These are phyloP conservation scores for Ceraclea dissimilis DNA, from an alignment of 2,888 invertebrate genomes.

Conservation along the genomic window DNA sequence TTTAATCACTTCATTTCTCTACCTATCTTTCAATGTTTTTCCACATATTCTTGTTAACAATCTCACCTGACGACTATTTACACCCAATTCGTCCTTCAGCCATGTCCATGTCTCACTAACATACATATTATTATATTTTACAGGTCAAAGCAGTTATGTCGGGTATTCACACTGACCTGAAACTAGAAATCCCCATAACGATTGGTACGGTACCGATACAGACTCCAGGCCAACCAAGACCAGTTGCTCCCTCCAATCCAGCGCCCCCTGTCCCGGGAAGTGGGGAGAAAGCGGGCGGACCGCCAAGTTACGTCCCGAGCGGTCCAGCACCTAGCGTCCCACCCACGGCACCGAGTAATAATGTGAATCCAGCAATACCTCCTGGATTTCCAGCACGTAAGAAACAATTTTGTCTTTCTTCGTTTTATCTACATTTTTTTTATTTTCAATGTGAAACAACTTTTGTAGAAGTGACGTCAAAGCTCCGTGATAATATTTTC, in stretches of 20 bases:
- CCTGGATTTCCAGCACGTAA: not conserved
- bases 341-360: not conserved
- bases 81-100: no score
- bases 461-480: no score
- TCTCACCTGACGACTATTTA: no score
- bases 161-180: constrained; percentile 7
- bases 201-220: constrained; percentile 5
- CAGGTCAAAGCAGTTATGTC: constrained; percentile 2
- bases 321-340: not conserved
- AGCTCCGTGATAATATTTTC: no score
- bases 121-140: not conserved
- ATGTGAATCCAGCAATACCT: not conserved
- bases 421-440: no score
- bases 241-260: not conserved
- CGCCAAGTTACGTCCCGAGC: not conserved
- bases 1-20: no score
- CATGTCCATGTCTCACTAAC: no score
- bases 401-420: no score
- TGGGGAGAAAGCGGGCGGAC: not conserved
- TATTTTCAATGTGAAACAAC: no score
- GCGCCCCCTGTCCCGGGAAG: not conserved
- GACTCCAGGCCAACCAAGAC: not conserved
- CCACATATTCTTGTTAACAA: no score
- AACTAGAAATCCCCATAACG: constrained; percentile 5
- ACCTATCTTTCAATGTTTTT: no score